These are phyloP conservation scores for Cassiopea andromeda DNA, from an alignment of 30 jellyfish, hydroid and myxozoan genomes.

Conservation along the genomic window DNA sequence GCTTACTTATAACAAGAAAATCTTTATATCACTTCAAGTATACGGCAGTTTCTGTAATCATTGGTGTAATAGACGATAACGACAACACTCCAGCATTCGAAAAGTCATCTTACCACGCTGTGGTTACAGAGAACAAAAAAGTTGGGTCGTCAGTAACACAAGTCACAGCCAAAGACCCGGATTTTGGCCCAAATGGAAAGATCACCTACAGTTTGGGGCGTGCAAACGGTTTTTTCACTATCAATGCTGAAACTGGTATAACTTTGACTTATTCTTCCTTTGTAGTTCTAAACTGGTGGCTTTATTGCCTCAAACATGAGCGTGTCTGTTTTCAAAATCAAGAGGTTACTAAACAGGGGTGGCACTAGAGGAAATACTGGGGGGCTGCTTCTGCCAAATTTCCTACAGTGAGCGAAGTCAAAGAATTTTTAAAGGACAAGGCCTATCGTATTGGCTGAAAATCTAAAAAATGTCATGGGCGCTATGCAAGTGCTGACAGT, in stretches of 20 bases:
- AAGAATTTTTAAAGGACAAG: too few relatives aligned
- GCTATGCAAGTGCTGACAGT: too few relatives aligned
- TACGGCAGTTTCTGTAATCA: conserved; percentile 51
- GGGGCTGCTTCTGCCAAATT: too few relatives aligned
- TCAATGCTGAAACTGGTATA: conserved; percentile 42
- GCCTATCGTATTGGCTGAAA: too few relatives aligned
- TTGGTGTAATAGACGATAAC: conserved; percentile 56
- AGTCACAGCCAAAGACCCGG: conserved; percentile 60
- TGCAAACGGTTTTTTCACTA: conserved; percentile 55
- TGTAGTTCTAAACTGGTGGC: conserved; percentile 1
- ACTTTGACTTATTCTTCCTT: not conserved
- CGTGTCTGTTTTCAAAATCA: too few relatives aligned
- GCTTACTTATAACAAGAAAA: too few relatives aligned
- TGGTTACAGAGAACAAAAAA: conserved; percentile 65
- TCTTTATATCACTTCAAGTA: not conserved
- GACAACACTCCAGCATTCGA: conserved; percentile 70
- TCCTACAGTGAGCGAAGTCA: too few relatives aligned
- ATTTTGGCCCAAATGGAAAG: conserved; percentile 51
- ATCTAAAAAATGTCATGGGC: too few relatives aligned
- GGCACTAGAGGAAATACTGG: too few relatives aligned
- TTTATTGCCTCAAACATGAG: not conserved
- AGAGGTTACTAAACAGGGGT: too few relatives aligned
- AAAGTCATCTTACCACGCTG: conserved; percentile 46
- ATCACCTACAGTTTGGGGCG: conserved; percentile 35
- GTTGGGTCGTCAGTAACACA: conserved; percentile 56